Base-by-base conservation (phyloP, 2,888 invertebrate genomes). In the Hyles lineata region DNA sequence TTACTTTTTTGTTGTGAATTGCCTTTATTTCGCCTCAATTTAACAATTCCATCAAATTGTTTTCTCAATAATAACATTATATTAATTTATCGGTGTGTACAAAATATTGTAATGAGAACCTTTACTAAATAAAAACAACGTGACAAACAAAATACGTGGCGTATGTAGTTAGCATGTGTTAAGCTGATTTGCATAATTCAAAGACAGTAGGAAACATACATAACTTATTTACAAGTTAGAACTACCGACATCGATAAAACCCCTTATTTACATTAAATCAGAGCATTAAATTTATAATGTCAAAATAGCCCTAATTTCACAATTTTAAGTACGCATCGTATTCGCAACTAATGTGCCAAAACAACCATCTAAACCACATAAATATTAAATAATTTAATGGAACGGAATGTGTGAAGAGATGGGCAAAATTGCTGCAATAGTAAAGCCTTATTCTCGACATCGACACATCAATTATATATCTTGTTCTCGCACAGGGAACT, bases 371-470 rank as follows among this genome's bases (percentile, higher is more conserved):
- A 76, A 74, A 71, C 74, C 76, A 73, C 75, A 73, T 75, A 73
- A 74, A 75, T 74, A 70, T 70, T 73, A 76, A 78, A 76, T 71
- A 75, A 75, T 77, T 76, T 83, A 82, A 80, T 76, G 76, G 76
- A 82, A 81, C 85, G 87, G 87, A 88, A 88, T 88, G 88, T 87
- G 82, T 78, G 73, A 80, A 79, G 76, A 81, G 72, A 78, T 74
- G 75, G 73, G 75, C 73, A 32, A 73, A 69, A 58, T 74, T 6
- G 60, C n/a, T 70, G 55, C 11, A 70, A n/a, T 25, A 70, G 17
- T 70, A 25, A 19, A 25, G 4, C 70, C 70, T 32, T 70, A 70
- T 32, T 70, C 55, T 70, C 55, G 55, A 70, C 29, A 55, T 29
- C 70, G 70, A 70, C 21, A 70, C 52, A 11, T 29, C 70, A 17